Evolutionary conservation across 2,888 invertebrate genomes (phyloP), one percentile per base, ranked within the genome.

Genomic region (Pteria penguin): DNA sequence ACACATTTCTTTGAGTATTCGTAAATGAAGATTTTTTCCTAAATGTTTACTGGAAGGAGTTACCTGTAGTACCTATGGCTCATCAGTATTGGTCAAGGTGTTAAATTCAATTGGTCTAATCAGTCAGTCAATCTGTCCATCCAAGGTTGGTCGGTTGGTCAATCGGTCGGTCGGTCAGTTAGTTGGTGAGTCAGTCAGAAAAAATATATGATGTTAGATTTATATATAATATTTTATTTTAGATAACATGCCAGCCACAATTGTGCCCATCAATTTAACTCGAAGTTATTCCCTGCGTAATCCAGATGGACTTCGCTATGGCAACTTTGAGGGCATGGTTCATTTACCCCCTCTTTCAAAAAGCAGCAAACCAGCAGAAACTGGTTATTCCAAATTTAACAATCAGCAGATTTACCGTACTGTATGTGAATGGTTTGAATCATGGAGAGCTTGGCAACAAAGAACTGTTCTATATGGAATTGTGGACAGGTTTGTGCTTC

Each of bases 381-480:
- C 79, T 2, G 79, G 79, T 57, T 83, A 84, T 68, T 85, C 85
- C 29, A 75, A 75, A 14, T 73, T 88, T 4, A 88, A 86, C 83
- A 88, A 88, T 71, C 87, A 89, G 65, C 87, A 88, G 72, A 87
- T 88, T 32, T 88, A 83, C 72, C 83, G 85, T 62, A 88, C 84
- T n/a, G 81, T 90, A 5, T 82, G 84, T 73, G 88, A 88, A 27
- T 90, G 90, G 90, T 88, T 87, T 75, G 85, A 86, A 18, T 69
- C 80, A 45, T 90, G 90, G 90, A 76, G 83, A 67, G 87, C 89
- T 70, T 90, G 90, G 90, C 90, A 90, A 75, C 89, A 89, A 74
- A 84, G 82, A 63, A 84, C 85, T 14, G 71, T 90, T 4, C 82
- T 90, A 2, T 87, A 85, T 85, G 89, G 90, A 11, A 84, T 90